Conservation (phyloP, 2,888 invertebrate species). For the Anarsia innoxiella region DNA sequence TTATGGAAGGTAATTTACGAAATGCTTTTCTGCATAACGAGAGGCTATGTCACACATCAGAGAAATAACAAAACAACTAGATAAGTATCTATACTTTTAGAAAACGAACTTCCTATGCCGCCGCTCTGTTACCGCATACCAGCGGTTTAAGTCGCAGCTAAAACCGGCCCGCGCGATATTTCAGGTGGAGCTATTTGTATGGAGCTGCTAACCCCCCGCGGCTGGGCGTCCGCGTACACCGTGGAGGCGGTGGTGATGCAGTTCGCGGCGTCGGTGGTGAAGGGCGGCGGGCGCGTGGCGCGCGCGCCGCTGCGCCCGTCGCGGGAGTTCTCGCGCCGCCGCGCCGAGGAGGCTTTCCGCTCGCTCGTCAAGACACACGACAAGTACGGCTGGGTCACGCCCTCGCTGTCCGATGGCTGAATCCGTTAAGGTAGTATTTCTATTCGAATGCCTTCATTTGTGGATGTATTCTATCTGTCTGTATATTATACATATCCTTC, state of each 20-base stretch:
- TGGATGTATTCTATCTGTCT: no score
- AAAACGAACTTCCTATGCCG: no score
- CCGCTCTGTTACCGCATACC: no score
- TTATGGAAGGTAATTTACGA: constrained; percentile 90
- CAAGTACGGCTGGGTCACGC: constrained; percentile 94
- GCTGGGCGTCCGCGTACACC: constrained; percentile 92
- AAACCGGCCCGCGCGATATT: no score
- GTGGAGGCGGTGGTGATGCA: constrained; percentile 93
- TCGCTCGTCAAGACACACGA: constrained; percentile 92
- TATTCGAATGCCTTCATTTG: no score
- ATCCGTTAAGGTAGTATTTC: constrained; percentile 28
- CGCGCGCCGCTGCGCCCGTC: constrained; percentile 86
- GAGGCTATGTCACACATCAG: no score
- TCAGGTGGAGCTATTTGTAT: constrained; percentile 89
- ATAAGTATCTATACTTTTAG: no score
- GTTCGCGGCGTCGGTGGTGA: constrained; percentile 91
- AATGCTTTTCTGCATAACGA: no score
- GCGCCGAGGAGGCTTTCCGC: constrained; percentile 92
- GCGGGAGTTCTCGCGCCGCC: constrained; percentile 84
- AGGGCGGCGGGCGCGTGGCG: constrained; percentile 89
- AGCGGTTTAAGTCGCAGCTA: no score
- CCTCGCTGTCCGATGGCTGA: constrained; percentile 90
- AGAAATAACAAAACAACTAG: no score
- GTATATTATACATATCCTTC: no score
- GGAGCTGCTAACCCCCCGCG: constrained; percentile 89